Conservation (phyloP, 2,888 invertebrate genomes). For the Andrena dorsata region DNA sequence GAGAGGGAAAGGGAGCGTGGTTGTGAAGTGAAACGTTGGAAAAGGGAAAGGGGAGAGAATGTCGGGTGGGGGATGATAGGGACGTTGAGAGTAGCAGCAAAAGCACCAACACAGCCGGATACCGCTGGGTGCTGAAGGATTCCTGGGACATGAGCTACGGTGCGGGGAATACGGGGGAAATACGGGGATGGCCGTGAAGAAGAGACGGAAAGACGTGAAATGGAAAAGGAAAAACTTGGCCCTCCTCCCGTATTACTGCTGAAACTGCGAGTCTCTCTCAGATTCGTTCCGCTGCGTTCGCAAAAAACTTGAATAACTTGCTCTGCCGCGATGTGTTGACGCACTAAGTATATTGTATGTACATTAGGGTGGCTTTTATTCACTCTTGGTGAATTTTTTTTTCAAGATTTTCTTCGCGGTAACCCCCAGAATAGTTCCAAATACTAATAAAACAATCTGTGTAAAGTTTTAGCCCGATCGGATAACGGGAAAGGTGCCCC, state of each 20-base stretch:
- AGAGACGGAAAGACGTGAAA: slow-evolving; percentile 18
- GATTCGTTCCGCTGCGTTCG: slow-evolving; percentile 65
- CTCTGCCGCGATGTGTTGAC: not conserved
- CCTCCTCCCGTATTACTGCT: slow-evolving; percentile 70
- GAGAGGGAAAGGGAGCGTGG: slow-evolving; percentile 10
- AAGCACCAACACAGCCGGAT: slow-evolving; percentile 40
- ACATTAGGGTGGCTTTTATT: no score
- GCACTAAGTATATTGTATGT: no score
- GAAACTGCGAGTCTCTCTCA: slow-evolving; percentile 66
- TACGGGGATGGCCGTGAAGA: slow-evolving; percentile 5
- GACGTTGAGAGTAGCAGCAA: slow-evolving; percentile 44
- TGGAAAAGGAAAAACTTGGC: slow-evolving; percentile 40
- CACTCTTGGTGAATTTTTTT: no score
- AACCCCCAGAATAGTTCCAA: no score
- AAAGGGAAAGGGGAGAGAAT: slow-evolving; percentile 40
- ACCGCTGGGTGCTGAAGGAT: slow-evolving; percentile 26
- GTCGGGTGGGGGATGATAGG: slow-evolving; percentile 51
- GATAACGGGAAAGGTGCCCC: no score
- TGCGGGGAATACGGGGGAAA: not conserved
- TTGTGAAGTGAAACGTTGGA: slow-evolving; percentile 25
- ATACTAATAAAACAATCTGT: no score
- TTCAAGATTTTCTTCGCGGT: no score
- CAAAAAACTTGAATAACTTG: slow-evolving; percentile 77
- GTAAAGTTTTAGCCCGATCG: no score
- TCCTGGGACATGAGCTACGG: no score